These are phyloP conservation scores for Eupeodes latifasciatus DNA, from an alignment of 2,888 invertebrate genomes.

Conservation along the genomic window DNA sequence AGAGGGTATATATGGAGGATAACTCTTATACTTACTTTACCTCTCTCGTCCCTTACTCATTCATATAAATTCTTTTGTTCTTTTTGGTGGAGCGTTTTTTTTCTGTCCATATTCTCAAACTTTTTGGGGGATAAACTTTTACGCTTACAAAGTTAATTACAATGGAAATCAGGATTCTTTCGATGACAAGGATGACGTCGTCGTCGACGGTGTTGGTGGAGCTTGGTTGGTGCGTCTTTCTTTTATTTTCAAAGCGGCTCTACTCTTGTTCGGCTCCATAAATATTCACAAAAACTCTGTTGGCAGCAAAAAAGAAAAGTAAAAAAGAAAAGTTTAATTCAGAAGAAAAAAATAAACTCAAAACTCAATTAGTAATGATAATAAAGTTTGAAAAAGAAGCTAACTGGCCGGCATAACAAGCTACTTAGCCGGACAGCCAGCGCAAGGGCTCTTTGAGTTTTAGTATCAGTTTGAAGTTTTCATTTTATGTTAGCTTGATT, in stretches of 20 bases:
- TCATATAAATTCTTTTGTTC: slow-evolving; percentile 61
- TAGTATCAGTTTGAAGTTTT: slow-evolving; percentile 12
- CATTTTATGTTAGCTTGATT: slow-evolving; percentile 8
- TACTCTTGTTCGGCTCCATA: neutral
- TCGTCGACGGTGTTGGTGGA: too few species aligned
- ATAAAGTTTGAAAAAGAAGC: slow-evolving; percentile 52
- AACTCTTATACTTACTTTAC: slow-evolving; percentile 52
- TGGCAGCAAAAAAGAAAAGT: neutral
- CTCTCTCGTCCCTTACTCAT: slow-evolving; percentile 30
- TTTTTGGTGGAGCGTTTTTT: slow-evolving; percentile 28
- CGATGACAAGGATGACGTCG: slow-evolving; percentile 23
- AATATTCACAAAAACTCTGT: slow-evolving; percentile 8
- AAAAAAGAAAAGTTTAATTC: slow-evolving; percentile 31
- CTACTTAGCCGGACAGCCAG: slow-evolving; percentile 28
- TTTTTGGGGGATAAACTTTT: slow-evolving; percentile 69
- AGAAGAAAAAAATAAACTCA: neutral
- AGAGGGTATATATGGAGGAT: slow-evolving; percentile 36
- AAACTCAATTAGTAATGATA: slow-evolving; percentile 66
- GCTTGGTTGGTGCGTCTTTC: neutral
- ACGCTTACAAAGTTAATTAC: slow-evolving; percentile 75
- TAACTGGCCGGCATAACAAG: slow-evolving; percentile 58
- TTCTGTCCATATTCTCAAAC: slow-evolving; percentile 30
- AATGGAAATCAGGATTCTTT: slow-evolving; percentile 69
- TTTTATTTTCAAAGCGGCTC: neutral
- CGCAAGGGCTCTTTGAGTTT: slow-evolving; percentile 14